Base-by-base conservation (phyloP, 2,888 invertebrate species). In the Epirrita christyi region DNA sequence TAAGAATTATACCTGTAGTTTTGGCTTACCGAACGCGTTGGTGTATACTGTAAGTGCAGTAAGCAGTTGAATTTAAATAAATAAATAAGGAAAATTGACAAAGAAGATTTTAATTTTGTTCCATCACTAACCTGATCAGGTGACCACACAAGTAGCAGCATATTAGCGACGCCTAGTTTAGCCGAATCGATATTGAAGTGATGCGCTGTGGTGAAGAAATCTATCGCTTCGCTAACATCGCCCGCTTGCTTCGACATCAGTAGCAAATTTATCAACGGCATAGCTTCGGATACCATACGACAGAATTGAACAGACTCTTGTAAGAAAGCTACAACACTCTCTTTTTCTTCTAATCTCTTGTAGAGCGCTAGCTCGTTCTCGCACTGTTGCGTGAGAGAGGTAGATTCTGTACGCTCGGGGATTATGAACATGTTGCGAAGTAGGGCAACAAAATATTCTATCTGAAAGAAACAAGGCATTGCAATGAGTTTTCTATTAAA, bases 151-250 rank as follows among this genome's bases (percentile, higher is more conserved):
- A 97, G 92, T 51, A 94, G 91, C 66, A 97, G 81, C 96, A 98
- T 97, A 70, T 94, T 94, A 56, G 94, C 93, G 58, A 97, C 94
- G 0, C 97, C 97, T 34, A 86, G 74, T 67, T 94, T 93, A 2
- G 96, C 95, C 48, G 94, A 94, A 60, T 94, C 94, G n/a, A 97
- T 94, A 51, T 95, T 94, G 75, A 97, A 97, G 64, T 96, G 93
- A 73, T 94, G 95, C 0, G 96, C 96, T 0, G 95, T 94, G 0
- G 96, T 96, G 69, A 98, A 96, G 79, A 98, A 97, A 58, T 97
- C 95, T 27, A 98, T 96, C 0, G 98, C 96, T 81, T 98, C 98
- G 51, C 95, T 93, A 10, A 97, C 96, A 80, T 98, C 98, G 0
- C 96, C 94, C 4, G 95, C 93, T 61, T 94, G 94, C 65, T 94